Evolutionary conservation across 53 echinoderm and acorn worm genomes (phyloP), one percentile per base, ranked within the genome.

Genomic region (Antedon mediterranea): DNA sequence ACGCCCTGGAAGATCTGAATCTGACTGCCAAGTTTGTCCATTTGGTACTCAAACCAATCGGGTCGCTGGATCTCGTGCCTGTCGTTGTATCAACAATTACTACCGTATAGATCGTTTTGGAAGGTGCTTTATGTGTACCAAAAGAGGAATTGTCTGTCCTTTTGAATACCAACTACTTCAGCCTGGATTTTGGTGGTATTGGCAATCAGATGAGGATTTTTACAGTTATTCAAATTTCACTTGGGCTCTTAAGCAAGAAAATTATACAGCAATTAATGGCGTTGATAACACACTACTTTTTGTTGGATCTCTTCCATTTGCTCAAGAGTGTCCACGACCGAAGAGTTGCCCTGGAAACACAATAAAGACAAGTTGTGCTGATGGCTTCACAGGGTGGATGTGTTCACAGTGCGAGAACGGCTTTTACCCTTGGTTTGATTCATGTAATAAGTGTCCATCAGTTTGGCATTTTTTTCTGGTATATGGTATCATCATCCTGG

Each of bases 21-120:
- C 78, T 30, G 88, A 88, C 32, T 88, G 88, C 78, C 41, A 6
- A 30, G 81, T 82, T 3, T 88, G 88, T 73, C 88, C 85, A 15
- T 74, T 81, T 1, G 85, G 88, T 26, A 88, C 88, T 4, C 34
- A 85, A 29, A 88, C 85, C 23, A 76, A 37, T 28, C 28, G 71
- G 26, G 73, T 82, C 15, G 88, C 88, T 29, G 88, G 88, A 20
- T 88, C 82, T 73, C 81, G 85, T 0, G 88, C 88, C 5, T 88
- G 88, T 75, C 44, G 41, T 30, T 85, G 88, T 71, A 34, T 82
- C 33, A 33, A 75, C 27, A 78, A 81, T 33, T 81, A 88, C 34
- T 77, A 77, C 26, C 76, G 88, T 11, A 71, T 3, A 8, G 73
- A 87, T 34, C 80, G 87, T 26, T 87, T 83, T 77, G 83, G 83